A percentile compares a stretch with the other conserved stretches of the same genome.
Conservation (phyloP, 2,888 invertebrate genomes). For the Acanthosoma haemorrhoidale region DNA sequence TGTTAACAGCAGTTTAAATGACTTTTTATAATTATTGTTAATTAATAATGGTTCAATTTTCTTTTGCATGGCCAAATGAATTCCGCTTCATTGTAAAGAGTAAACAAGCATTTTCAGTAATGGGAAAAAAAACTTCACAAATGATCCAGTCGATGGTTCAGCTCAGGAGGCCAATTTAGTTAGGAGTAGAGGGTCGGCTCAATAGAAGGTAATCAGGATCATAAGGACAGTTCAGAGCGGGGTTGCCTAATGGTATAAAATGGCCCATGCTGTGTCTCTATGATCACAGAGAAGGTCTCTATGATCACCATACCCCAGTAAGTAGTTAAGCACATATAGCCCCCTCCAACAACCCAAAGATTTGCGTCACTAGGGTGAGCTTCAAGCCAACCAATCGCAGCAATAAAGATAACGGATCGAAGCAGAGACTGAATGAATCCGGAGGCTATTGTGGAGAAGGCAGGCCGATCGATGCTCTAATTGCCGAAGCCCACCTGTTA, state of each 20-base stretch:
- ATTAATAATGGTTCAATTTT: no score
- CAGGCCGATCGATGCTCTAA: conserved; percentile 4
- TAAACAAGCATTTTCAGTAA: no score
- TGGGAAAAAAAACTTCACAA: no score
- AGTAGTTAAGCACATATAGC: no score
- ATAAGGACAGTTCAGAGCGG: background rate
- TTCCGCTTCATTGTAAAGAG: no score
- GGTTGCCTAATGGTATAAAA: background rate
- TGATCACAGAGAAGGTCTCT: background rate
- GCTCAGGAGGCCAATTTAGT: background rate
- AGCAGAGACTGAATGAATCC: background rate
- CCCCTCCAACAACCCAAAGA: background rate
- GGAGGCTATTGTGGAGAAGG: conserved; percentile 4
- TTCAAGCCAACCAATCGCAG: no score
- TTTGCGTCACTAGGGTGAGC: no score
- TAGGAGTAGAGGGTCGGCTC: background rate
- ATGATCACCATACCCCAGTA: no score
- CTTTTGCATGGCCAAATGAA: no score
- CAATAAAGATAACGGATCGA: background rate
- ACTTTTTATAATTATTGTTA: no score
- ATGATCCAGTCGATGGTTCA: background rate
- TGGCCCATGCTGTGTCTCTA: background rate
- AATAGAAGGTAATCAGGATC: background rate
- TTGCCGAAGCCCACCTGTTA: conserved; percentile 8
- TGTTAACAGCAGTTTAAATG: no score